These are phyloP conservation scores for Nycticebus coucang DNA, from an alignment of 2,113 vertebrate species.

Conservation along the genomic window DNA sequence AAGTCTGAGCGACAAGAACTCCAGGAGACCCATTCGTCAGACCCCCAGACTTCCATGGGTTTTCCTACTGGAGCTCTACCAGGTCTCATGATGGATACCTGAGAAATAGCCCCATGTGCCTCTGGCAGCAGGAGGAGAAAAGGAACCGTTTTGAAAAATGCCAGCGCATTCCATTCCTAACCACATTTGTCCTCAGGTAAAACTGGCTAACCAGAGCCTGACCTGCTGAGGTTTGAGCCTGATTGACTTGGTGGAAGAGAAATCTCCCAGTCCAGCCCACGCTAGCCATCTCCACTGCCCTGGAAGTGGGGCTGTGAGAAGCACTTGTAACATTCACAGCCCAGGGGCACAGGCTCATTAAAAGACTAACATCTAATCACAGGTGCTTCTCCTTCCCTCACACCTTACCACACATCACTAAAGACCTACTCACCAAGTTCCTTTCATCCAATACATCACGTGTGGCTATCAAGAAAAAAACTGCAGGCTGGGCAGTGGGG, in stretches of 20 bases:
- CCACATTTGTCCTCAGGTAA: neutral
- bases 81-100: neutral
- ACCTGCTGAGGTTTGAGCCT: neutral
- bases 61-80: no score
- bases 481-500: neutral
- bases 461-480: neutral
- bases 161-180: neutral
- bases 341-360: neutral
- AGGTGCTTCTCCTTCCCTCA: neutral
- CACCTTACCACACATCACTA: neutral
- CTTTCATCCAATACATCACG: neutral
- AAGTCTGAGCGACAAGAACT: neutral
- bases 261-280: neutral
- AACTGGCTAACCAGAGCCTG: neutral
- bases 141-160: neutral
- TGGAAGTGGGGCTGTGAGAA: neutral
- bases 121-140: neutral
- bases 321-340: neutral
- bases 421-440: neutral
- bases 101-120: no score
- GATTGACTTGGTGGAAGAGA: neutral
- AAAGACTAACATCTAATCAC: neutral
- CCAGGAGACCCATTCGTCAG: neutral
- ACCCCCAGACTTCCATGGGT: neutral
- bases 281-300: neutral